Conservation (phyloP, 2,888 invertebrate species). For the Sialis fuliginosa region DNA sequence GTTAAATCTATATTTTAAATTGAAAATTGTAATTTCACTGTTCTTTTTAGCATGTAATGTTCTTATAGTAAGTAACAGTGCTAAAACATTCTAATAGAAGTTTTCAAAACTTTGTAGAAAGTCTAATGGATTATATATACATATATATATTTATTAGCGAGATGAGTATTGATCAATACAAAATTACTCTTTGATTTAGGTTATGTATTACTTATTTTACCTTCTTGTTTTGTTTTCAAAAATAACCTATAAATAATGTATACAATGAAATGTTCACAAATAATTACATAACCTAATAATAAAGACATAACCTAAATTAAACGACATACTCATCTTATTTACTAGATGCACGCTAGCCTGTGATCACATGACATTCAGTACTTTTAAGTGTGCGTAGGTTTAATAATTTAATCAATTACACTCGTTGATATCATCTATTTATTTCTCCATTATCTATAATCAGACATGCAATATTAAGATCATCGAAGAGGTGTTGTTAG, state of each 20-base stretch:
- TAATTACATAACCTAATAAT: neutral
- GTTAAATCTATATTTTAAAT: no score
- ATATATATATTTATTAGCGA: no score
- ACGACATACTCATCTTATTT: neutral
- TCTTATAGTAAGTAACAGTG: no score
- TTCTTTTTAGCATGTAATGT: no score
- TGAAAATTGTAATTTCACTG: no score
- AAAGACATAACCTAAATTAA: neutral
- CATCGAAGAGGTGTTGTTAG: neutral
- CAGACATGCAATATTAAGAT: neutral
- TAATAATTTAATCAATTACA: neutral
- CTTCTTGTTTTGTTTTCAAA: neutral
- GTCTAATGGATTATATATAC: no score
- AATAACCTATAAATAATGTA: neutral
- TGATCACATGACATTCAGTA: constrained; percentile 3
- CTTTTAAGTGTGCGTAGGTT: neutral
- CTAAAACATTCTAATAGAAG: no score
- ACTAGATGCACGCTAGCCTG: constrained; percentile 3
- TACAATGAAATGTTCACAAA: neutral
- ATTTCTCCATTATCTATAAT: neutral
- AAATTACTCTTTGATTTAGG: no score
- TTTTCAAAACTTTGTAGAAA: no score
- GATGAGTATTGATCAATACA: no score
- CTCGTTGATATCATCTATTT: no score
- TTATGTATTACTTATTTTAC: neutral